Base-by-base conservation (phyloP, 2,888 invertebrate genomes). In the Psylliodes chrysocephalus region DNA sequence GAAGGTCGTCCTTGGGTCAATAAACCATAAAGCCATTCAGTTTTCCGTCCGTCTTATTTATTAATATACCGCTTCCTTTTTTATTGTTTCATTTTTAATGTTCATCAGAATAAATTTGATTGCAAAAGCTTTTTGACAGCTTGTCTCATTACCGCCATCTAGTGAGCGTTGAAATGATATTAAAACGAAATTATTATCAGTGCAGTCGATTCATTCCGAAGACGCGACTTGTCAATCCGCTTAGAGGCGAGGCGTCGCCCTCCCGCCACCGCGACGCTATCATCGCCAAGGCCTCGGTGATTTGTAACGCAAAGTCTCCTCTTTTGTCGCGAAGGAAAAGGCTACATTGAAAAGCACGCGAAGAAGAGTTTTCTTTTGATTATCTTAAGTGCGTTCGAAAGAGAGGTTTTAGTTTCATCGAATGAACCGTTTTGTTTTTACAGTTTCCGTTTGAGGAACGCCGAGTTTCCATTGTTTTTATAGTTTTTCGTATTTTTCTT, bases 331-430 rank as follows among this genome's bases (percentile, higher is more conserved):
- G 15, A 18, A 19, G 17, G 25, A 56, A 56, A 30, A 12, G 22
- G 33, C 33, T 56, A 28, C 33, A 46, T 60, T 64, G 44, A 52
- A 56, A 63, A 63, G 40, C 30, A 17, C 12, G 54, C 19, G 22
- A 49, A 55, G 35, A 60, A 60, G n/a, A n/a, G 60, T 52, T 60
- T 60, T 52, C 60, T 60, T 60, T 60, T 42, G 51, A 60, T 60
- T 51, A 51, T 59, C 59, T 51, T 47, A 51, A 59, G 51, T 59
- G 59, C 25, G 30, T 56, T 46, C 33, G 33, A 56, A 46, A 46
- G 46, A 38, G 28, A n/a, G 56, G 28, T 10, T 46, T 46, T 46
- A 46, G 28, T 49, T 49, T 28, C 14, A 49, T 49, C 46, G 46
- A 22, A 46, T 49, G 49, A 30, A 49, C 25, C 49, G 49, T 49